A percentile compares a stretch with the other conserved stretches of the same genome.
Evolutionary conservation across 2,888 invertebrate species (phyloP).

Genomic region (Thymelicus lineola): DNA sequence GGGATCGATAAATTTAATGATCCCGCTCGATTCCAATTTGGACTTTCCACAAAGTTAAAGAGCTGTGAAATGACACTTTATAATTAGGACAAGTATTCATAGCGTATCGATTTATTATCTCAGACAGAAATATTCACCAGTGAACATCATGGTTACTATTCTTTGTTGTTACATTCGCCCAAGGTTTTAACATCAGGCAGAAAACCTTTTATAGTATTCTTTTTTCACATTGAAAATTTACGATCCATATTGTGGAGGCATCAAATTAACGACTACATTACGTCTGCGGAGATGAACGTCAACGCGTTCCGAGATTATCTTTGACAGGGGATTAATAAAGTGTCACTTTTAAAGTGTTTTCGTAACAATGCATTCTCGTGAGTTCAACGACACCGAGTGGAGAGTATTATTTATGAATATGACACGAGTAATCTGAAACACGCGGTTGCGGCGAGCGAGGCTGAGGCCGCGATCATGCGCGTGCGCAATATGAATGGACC

Average conservation of each 20-base stretch:
- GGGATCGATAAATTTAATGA: background rate
- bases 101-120: background rate
- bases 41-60: slow-evolving; percentile 3
- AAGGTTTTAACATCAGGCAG: background rate
- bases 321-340: slow-evolving; percentile 36
- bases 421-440: slow-evolving; percentile 52
- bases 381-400: slow-evolving; percentile 62
- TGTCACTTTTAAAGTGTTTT: slow-evolving; percentile 34
- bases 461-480: slow-evolving; percentile 63
- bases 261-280: slow-evolving; percentile 28
- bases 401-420: slow-evolving; percentile 65
- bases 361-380: slow-evolving; percentile 51
- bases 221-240: slow-evolving; percentile 21
- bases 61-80: background rate
- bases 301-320: slow-evolving; percentile 31
- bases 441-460: slow-evolving; percentile 52
- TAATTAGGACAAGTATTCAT: slow-evolving; percentile 9
- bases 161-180: background rate
- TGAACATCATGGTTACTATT: no score
- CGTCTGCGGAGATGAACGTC: slow-evolving; percentile 22
- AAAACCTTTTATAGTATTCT: background rate
- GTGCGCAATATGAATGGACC: slow-evolving; percentile 74
- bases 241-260: slow-evolving; percentile 10
- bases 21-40: slow-evolving; percentile 8
- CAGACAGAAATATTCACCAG: background rate